Evolutionary conservation across 2,113 vertebrate genomes (phyloP), one percentile per base, ranked within the genome.

Genomic region (Rhinichthys klamathensis): DNA sequence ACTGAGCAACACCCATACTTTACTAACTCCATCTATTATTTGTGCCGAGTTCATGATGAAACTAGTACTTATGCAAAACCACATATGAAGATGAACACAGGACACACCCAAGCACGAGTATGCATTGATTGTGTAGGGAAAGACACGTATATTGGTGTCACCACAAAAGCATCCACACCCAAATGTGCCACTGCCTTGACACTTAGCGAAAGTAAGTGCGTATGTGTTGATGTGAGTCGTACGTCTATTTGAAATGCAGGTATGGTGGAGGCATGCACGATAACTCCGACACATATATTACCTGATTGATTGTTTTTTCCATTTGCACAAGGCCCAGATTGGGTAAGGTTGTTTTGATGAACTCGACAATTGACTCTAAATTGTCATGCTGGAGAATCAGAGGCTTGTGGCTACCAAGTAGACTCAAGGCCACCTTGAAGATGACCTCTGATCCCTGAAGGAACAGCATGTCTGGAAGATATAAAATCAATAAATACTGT

Each of bases 341-440:
- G 18, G 97, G 97, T 80, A 99, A 94, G 27, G 94, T 97, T 82
- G 89, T 96, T 92, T 99, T 99, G 87, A 99, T 95, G 92, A 96
- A 99, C 91, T 99, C 97, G 49, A 99, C 98, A 76, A 97, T 97
- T 90, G 94, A 96, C 92, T 99, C 98, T 90, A 99, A 99, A 94
- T 86, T 96, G 87, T 99, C 97, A 65, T 98, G 98, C 86, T 96
- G 95, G 92, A 97, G 96, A 91, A 99, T 96, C 87, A 94, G 93
- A 60, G 94, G 87, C 88, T 99, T 96, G 89, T 97, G 97, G 93
- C 93, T 98, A 91, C 97, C 96, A 83, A 99, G 96, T 10, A 99
- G 94, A 88, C 96, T 97, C 41, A 99, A 92, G 16, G 97, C 98
- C 89, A 98, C 96, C 91, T 99, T 99, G 92, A 99, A 99, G 93